Conservation (phyloP, 2,888 invertebrate genomes). For the Drosophila austrosaltans region DNA sequence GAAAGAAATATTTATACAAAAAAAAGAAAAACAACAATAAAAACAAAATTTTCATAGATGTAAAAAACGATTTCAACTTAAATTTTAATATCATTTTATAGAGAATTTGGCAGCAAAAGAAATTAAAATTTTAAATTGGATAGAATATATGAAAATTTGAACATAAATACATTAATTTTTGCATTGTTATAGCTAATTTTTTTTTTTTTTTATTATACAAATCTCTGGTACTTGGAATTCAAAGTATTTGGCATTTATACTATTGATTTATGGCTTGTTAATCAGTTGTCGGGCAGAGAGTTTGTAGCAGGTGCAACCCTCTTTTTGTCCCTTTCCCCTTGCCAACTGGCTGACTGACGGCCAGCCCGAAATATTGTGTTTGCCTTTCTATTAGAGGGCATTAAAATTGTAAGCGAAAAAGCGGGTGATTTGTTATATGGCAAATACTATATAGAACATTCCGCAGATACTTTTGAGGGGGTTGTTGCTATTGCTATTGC, state of each 20-base stretch:
- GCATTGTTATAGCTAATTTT: neutral
- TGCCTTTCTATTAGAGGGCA: constrained; percentile 68
- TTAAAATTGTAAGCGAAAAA: constrained; percentile 36
- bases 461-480: constrained; percentile 27
- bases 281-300: constrained; percentile 32
- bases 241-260: constrained; percentile 1
- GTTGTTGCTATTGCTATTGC: constrained; percentile 27
- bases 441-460: constrained; percentile 45
- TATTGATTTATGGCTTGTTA: constrained; percentile 42
- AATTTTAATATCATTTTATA: neutral
- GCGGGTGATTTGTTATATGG: constrained; percentile 54
- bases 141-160: neutral
- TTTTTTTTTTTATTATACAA: neutral
- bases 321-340: neutral
- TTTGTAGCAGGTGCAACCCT: constrained; percentile 23
- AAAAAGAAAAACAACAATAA: neutral
- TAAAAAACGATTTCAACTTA: too few species aligned
- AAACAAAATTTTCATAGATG: too few species aligned
- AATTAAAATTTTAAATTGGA: too few species aligned
- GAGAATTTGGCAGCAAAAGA: neutral
- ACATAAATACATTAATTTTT: neutral
- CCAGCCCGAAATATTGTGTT: constrained; percentile 44
- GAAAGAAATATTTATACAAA: too few species aligned
- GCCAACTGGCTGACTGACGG: neutral
- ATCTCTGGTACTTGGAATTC: constrained; percentile 9